Evolutionary conservation across 1,140 invertebrate genomes (phyloP).

Genomic region (Caerostris darwini): DNA sequence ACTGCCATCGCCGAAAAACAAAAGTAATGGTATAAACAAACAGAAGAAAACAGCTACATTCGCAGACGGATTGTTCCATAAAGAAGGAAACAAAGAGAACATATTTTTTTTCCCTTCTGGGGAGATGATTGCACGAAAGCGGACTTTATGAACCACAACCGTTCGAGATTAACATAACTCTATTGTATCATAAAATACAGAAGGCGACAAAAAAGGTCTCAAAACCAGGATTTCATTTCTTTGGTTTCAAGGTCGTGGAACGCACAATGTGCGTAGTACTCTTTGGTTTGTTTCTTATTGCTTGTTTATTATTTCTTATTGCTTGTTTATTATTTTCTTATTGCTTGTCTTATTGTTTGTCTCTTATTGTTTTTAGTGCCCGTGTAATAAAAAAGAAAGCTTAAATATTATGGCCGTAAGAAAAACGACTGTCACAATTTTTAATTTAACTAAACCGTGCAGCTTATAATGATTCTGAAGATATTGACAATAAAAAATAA

Average conservation of each 20-base stretch:
- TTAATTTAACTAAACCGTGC: too few species aligned
- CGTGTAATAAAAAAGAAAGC: too few species aligned
- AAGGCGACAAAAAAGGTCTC: background rate
- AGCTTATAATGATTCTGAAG: too few species aligned
- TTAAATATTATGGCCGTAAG: too few species aligned
- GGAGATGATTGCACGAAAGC: constrained; percentile 22
- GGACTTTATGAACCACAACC: constrained; percentile 28
- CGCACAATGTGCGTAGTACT: background rate
- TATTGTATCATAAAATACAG: constrained; percentile 13
- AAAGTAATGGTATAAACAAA: constrained; percentile 8
- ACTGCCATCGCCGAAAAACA: background rate
- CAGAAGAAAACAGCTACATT: constrained; percentile 22
- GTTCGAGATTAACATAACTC: constrained; percentile 10
- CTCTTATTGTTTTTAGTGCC: too few species aligned
- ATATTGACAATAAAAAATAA: too few species aligned
- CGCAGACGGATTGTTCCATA: constrained; percentile 35
- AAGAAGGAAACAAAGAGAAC: constrained; percentile 37
- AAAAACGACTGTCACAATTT: too few species aligned
- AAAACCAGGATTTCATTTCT: constrained; percentile 34
- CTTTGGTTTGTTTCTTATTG: too few species aligned
- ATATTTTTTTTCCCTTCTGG: background rate
- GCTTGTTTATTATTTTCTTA: too few species aligned
- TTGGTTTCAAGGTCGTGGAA: background rate
- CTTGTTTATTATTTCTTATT: too few species aligned
- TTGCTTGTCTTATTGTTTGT: too few species aligned